Evolutionary conservation across 2,888 invertebrate species (phyloP).

Genomic region (Drosophila greeni): DNA sequence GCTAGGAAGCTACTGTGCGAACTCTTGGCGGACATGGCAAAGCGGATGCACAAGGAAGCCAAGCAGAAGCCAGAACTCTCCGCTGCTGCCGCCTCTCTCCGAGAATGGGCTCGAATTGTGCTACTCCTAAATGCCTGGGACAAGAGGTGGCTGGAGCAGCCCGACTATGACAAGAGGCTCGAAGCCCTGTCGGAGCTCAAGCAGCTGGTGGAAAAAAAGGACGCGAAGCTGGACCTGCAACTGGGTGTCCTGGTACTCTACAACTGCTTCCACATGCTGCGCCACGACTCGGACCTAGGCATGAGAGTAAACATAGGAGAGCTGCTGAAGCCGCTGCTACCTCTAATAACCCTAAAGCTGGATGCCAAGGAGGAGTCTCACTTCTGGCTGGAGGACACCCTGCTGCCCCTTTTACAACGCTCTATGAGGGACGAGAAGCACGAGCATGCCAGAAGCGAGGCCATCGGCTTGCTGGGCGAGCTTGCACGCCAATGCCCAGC

Average conservation of each 20-base stretch:
- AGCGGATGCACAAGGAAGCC: slow-evolving; percentile 71
- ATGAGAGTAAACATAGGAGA: slow-evolving; percentile 88
- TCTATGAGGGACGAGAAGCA: slow-evolving; percentile 84
- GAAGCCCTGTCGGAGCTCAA: slow-evolving; percentile 87
- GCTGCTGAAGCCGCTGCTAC: slow-evolving; percentile 85
- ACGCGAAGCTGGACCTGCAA: slow-evolving; percentile 81
- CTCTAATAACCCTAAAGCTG: slow-evolving; percentile 81
- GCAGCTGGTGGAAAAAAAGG: slow-evolving; percentile 78
- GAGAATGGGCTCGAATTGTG: slow-evolving; percentile 81
- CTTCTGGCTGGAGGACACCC: slow-evolving; percentile 85
- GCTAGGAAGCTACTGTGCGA: slow-evolving; percentile 85
- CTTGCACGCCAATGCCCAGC: slow-evolving; percentile 86
- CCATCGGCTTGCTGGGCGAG: slow-evolving; percentile 87
- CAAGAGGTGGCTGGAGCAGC: slow-evolving; percentile 93
- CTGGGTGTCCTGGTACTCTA: slow-evolving; percentile 87
- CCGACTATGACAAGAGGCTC: slow-evolving; percentile 90
- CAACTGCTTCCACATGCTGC: slow-evolving; percentile 89
- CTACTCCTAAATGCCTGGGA: slow-evolving; percentile 92
- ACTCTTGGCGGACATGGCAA: slow-evolving; percentile 82
- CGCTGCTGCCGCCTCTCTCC: slow-evolving; percentile 57
- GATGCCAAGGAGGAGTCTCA: slow-evolving; percentile 81
- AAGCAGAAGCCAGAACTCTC: slow-evolving; percentile 30
- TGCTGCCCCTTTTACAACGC: slow-evolving; percentile 85
- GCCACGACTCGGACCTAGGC: slow-evolving; percentile 90
- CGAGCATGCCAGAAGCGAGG: slow-evolving; percentile 87